Base-by-base conservation (phyloP, 2,113 vertebrate species). In the Sinocyclocheilus maitianheensis region DNA sequence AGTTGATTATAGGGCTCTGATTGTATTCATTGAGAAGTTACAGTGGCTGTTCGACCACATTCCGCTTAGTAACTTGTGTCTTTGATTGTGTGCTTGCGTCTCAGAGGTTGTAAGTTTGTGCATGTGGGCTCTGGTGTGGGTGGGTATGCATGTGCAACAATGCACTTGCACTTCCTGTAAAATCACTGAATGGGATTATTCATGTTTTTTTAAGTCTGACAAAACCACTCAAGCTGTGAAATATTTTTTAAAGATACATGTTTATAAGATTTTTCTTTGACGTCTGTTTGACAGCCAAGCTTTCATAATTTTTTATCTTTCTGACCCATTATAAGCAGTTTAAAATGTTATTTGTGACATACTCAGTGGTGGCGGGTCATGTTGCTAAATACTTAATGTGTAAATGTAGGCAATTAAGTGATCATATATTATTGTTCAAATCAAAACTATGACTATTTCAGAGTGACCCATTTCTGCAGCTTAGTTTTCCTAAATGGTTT, bases 11-110 rank as follows among this genome's bases (percentile, higher is more conserved):
- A 30, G 62, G 58, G 79, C 26, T 65, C 75, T 55, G 62, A 34
- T 18, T 77, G 58, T 76, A 26, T 62, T 37, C 43, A 37, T 55
- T 16, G 30, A 60, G 51, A 62, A 76, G 77, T 76, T 76, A 69
- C 69, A 63, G 51, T 55, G 22, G 84, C 84, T 48, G 84, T 83
- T 86, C 5, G 14, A 43, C 79, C 37, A n/a, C 85, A 89, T 89
- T 89, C 72, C 83, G 37, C 34, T 53, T 34, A 62, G 34, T 77
- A 37, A 72, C 40, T 13, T 53, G 4, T 48, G 1, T 71, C 60
- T 26, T 67, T 82, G 71, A 40, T 30, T 22, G 51, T 24, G 24
- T 86, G 18, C 22, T 53, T 63, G 46, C 18, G 2, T 82, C 16
- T 58, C 18, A 60, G 13, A 43, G n/a, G 37, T 84, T 81, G 55